Evolutionary conservation across 2,797 vertebrate species (phyloP).

Genomic region (Rhyacichthys aspro): DNA sequence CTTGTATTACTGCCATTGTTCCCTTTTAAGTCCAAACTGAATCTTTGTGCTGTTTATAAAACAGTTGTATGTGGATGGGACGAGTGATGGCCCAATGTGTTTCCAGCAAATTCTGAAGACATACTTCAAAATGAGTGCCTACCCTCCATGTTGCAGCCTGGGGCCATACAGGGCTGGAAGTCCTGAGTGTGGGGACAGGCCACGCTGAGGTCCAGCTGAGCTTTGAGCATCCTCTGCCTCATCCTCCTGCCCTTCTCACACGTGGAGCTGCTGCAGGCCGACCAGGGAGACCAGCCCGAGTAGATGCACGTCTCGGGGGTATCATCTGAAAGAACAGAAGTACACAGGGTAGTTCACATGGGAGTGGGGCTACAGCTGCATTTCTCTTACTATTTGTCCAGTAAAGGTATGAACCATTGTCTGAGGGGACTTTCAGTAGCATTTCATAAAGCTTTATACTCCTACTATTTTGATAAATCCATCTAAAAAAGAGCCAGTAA

Average conservation of each 20-base stretch:
- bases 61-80: too few species aligned
- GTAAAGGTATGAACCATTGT: neutral
- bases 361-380: neutral
- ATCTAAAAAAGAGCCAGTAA: neutral
- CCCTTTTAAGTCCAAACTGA: too few species aligned
- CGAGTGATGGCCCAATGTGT: too few species aligned
- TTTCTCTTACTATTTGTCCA: neutral
- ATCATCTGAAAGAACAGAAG: conserved; percentile 76
- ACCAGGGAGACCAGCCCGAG: conserved; percentile 97
- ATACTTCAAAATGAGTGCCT: conserved; percentile 25
- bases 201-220: conserved; percentile 91
- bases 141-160: conserved; percentile 93
- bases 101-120: too few species aligned
- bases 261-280: conserved; percentile 92
- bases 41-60: too few species aligned
- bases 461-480: conserved; percentile 1
- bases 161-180: conserved; percentile 97
- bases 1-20: too few species aligned
- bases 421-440: neutral
- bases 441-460: conserved; percentile 4
- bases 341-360: neutral
- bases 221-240: conserved; percentile 97
- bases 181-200: conserved; percentile 94
- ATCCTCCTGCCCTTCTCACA: conserved; percentile 95
- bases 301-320: conserved; percentile 97